A percentile compares a stretch with the other conserved stretches of the same genome.
phyloP scores from a whole-genome alignment of 2,888 invertebrate genomes.

The Hirtodrosophila confusa region DNA sequence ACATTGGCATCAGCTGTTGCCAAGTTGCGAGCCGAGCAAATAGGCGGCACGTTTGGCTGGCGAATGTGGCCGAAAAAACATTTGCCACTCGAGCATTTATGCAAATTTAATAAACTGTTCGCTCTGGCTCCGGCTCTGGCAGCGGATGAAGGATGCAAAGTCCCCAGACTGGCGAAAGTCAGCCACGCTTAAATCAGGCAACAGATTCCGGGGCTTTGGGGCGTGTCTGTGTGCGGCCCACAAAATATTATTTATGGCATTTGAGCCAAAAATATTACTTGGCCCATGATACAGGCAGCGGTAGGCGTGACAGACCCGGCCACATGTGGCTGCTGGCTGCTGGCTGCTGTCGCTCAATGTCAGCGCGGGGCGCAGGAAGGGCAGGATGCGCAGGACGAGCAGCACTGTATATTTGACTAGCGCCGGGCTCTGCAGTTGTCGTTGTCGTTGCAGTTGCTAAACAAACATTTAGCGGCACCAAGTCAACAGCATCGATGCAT shows the following conservation, averaged over 20 bases:
- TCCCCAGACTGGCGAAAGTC: constrained; percentile 15
- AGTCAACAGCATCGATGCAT: constrained; percentile 79
- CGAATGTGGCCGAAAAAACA: constrained; percentile 22
- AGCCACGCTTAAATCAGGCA: constrained; percentile 47
- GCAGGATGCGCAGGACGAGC: constrained; percentile 3
- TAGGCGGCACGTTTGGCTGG: constrained; percentile 51
- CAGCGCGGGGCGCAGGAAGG: constrained; percentile 19
- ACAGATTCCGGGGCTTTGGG: constrained; percentile 48
- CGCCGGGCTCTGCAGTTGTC: constrained; percentile 13
- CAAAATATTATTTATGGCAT: constrained; percentile 75
- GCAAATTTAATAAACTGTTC: constrained; percentile 80
- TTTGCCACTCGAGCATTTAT: constrained; percentile 69
- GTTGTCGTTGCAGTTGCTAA: constrained; percentile 71
- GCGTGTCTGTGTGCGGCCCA: constrained; percentile 39
- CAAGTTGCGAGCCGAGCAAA: constrained; percentile 10
- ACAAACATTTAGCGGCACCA: constrained; percentile 72
- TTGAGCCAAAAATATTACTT: constrained; percentile 66
- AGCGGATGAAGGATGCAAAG: background rate
- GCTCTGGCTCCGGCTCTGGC: constrained; percentile 13
- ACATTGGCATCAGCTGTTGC: constrained; percentile 68
- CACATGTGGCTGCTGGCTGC: constrained; percentile 64
- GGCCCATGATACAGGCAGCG: constrained; percentile 51
- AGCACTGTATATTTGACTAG: constrained; percentile 36
- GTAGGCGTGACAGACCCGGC: constrained; percentile 59
- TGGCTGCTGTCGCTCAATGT: constrained; percentile 64